These are phyloP conservation scores for Tor tambroides DNA, from an alignment of 2,113 vertebrate genomes.

Conservation along the genomic window DNA sequence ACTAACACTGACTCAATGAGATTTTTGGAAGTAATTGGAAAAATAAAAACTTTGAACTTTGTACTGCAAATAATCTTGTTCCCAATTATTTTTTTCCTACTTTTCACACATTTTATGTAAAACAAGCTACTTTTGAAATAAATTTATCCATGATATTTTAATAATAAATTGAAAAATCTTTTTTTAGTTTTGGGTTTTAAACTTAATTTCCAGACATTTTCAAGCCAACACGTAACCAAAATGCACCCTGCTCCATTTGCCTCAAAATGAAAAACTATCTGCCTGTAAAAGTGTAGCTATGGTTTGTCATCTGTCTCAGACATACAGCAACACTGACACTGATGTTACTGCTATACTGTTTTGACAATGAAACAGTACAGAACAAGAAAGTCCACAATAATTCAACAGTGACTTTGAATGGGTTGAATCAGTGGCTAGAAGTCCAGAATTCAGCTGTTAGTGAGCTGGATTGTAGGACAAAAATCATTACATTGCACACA, in stretches of 20 bases:
- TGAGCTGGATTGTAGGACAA: slow-evolving; percentile 31
- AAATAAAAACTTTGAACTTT: background rate
- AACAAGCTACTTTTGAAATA: background rate
- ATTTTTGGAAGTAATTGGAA: background rate
- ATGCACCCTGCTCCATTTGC: background rate
- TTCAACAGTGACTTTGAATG: slow-evolving; percentile 33
- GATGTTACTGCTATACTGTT: slow-evolving; percentile 10
- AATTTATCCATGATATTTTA: background rate
- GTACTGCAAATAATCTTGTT: background rate
- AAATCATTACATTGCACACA: slow-evolving; percentile 18
- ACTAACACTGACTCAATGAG: background rate
- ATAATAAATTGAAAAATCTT: no score
- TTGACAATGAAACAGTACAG: background rate
- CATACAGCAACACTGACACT: background rate
- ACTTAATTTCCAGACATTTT: background rate
- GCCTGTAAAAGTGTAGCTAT: background rate
- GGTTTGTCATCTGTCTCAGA: slow-evolving; percentile 33
- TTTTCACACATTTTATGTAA: background rate
- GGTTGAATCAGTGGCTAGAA: slow-evolving; percentile 41
- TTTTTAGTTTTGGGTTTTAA: no score
- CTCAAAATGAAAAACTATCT: background rate
- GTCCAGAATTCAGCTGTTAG: slow-evolving; percentile 33
- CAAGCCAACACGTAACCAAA: background rate
- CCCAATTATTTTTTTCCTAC: background rate
- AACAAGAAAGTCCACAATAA: slow-evolving; percentile 25